Base-by-base conservation (phyloP, 2,888 invertebrate species). In the Papilio demoleus region DNA sequence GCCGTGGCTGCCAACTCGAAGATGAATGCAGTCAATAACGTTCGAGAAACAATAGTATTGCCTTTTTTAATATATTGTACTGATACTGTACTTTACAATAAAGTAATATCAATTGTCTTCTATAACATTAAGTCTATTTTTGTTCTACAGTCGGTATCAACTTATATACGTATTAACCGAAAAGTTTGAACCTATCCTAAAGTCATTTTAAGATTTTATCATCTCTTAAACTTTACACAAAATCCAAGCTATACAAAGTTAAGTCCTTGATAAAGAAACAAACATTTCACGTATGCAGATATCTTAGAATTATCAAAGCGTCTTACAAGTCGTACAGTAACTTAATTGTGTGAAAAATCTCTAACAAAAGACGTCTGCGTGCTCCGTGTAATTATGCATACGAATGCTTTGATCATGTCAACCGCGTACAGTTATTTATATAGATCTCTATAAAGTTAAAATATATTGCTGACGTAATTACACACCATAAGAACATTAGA, bases 341-440 rank as follows among this genome's bases (percentile, higher is more conserved):
- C 45, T 65, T 45, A 65, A 65, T 65, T 65, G 65, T 12, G 45
- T 59, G 65, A 59, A 59, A 65, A 65, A 65, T 65, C 65, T 47
- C 45, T 45, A 59, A 65, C 65, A 45, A 65, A 59, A 24, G 65
- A 31, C 31, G 31, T 3, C 12, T 38, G 65, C 34, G 58, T 40
- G 42, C 19, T 6, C 31, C 42, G 58, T 58, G 40, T 65, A 65
- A 65, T 65, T 65, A 65, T 45, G 65, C 65, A 65, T 34, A 58
- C 56, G 42, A 24, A 24, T 34, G 17, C 42, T 42, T 58, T 42
- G 40, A 56, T 56, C 56, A 56, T 24, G 40, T 24, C 38, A 24
- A 38, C 38, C 60, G 8, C 11, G 3, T n/a, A 2, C 24, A 6
- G 40, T n/a, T n/a, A 14, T 1, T n/a, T 24, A 59, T 24, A 6